A percentile compares a stretch with the other conserved stretches of the same genome.
Conservation (phyloP, 2,888 invertebrate genomes). For the Tyria jacobaeae region DNA sequence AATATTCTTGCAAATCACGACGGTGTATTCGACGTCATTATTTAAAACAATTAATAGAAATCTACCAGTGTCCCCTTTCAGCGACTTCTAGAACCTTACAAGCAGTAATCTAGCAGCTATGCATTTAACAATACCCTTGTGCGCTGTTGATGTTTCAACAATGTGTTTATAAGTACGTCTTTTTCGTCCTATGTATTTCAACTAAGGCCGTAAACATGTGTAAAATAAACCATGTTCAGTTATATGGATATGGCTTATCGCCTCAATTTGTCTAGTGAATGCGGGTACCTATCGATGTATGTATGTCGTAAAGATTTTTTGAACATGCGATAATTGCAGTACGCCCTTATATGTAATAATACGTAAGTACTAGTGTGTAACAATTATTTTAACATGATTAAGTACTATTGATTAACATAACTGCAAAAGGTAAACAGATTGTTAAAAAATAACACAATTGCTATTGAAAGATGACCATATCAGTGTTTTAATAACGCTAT, state of each 20-base stretch:
- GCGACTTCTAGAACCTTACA: too few relatives aligned
- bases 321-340: constrained; percentile 3
- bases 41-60: background rate
- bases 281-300: background rate
- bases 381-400: background rate
- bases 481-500: background rate
- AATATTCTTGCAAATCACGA: background rate
- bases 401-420: background rate
- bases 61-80: background rate
- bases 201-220: background rate
- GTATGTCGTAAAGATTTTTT: background rate
- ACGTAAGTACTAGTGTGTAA: background rate
- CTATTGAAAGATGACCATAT: background rate
- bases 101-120: too few relatives aligned
- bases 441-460: background rate
- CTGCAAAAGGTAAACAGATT: too few relatives aligned
- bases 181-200: background rate
- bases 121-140: too few relatives aligned
- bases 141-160: too few relatives aligned
- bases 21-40: background rate
- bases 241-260: background rate
- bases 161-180: too few relatives aligned
- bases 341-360: constrained; percentile 28
- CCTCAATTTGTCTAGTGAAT: background rate
- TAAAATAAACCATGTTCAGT: background rate